These are phyloP conservation scores for Diceros bicornis DNA, from an alignment of 2,797 vertebrate genomes.

Conservation along the genomic window DNA sequence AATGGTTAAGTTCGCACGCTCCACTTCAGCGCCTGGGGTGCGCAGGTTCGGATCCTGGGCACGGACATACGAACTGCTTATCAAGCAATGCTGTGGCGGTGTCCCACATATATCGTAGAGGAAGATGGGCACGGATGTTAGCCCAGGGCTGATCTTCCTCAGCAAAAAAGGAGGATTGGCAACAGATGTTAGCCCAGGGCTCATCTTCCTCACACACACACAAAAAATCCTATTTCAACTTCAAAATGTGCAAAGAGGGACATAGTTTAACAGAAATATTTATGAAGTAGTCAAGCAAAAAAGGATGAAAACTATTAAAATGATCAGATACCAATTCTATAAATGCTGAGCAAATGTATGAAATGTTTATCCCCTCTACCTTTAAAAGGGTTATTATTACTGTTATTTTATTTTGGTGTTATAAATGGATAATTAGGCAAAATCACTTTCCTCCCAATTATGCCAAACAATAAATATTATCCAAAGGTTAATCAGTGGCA, in stretches of 20 bases:
- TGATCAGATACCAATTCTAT: background rate
- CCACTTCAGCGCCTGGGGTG: too few species aligned
- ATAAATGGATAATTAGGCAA: background rate
- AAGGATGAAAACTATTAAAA: background rate
- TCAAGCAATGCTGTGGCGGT: too few species aligned
- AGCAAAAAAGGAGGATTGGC: too few species aligned
- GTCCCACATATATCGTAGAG: too few species aligned
- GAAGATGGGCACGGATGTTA: too few species aligned
- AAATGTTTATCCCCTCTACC: background rate
- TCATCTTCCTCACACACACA: too few species aligned
- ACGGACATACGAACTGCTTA: too few species aligned
- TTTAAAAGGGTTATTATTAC: background rate
- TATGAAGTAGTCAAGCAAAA: slow-evolving; percentile 15
- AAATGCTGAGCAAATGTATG: background rate
- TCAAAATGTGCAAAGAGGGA: slow-evolving; percentile 6
- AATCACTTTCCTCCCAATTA: background rate
- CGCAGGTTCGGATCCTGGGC: too few species aligned
- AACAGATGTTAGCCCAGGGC: too few species aligned
- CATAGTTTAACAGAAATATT: slow-evolving; percentile 17
- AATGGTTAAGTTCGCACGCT: too few species aligned
- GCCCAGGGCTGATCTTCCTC: too few species aligned
- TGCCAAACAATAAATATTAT: background rate
- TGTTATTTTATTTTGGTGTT: slow-evolving; percentile 28
- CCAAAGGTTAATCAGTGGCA: background rate
- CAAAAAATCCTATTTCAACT: slow-evolving; percentile 22